These are phyloP conservation scores for Zeuzera pyrina DNA, from an alignment of 2,888 invertebrate genomes.

Conservation along the genomic window DNA sequence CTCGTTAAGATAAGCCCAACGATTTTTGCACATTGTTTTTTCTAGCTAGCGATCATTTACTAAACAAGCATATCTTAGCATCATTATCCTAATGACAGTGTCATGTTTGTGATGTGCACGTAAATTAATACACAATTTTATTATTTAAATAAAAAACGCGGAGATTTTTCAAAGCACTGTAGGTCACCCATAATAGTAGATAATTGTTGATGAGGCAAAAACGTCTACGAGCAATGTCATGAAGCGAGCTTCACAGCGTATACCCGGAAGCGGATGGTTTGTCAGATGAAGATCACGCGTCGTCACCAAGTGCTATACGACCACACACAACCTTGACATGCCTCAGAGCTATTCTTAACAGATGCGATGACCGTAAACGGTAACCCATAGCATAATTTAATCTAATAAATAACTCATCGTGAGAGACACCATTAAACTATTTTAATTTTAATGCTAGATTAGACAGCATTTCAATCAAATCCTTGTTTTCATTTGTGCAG, in stretches of 20 bases:
- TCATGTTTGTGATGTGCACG: conserved; percentile 14
- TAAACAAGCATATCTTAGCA: conserved; percentile 5
- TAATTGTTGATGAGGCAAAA: conserved; percentile 16
- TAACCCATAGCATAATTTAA: too few species aligned
- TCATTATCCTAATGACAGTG: conserved; percentile 18
- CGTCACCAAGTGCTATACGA: conserved; percentile 22
- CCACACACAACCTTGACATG: conserved; percentile 52
- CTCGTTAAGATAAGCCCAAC: not conserved
- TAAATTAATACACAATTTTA: conserved; percentile 14
- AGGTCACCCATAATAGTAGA: conserved; percentile 15
- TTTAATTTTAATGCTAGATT: too few species aligned
- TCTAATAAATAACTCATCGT: too few species aligned
- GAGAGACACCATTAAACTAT: too few species aligned
- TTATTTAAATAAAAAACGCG: conserved; percentile 3
- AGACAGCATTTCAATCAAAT: too few species aligned
- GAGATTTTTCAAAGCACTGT: conserved; percentile 19
- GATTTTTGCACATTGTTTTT: not conserved
- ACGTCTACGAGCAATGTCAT: conserved; percentile 17
- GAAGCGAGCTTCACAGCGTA: conserved; percentile 20
- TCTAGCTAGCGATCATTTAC: not conserved
- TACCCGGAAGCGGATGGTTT: conserved; percentile 45
- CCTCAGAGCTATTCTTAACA: conserved; percentile 27
- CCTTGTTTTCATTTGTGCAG: too few species aligned
- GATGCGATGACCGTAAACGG: conserved; percentile 36
- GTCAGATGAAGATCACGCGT: conserved; percentile 25